phyloP scores from a whole-genome alignment of 2,113 vertebrate species.

The Nyctereutes procyonoides region DNA sequence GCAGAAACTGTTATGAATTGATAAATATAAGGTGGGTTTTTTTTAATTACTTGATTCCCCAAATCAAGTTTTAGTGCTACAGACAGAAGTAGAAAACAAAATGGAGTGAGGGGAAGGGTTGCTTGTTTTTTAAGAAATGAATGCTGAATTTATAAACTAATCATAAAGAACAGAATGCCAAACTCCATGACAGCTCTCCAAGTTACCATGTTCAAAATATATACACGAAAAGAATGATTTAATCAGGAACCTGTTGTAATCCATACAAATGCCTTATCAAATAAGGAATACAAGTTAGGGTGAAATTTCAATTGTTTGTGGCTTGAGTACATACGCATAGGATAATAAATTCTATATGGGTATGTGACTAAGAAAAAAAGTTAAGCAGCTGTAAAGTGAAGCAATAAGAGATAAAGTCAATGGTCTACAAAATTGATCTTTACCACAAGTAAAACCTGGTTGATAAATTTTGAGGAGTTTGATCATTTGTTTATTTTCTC shows the following conservation, averaged over 20 bases:
- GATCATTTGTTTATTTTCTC: background rate
- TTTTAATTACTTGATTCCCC: background rate
- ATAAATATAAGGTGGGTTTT: background rate
- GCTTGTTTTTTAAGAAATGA: background rate
- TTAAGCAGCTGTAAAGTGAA: background rate
- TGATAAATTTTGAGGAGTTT: background rate
- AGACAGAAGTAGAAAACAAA: slow-evolving; percentile 12
- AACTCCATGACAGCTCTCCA: background rate
- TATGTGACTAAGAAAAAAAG: background rate
- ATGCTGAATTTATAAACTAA: slow-evolving; percentile 24
- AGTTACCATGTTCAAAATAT: background rate
- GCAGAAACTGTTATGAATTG: background rate
- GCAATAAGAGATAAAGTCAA: background rate
- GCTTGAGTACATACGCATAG: background rate
- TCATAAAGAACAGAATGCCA: background rate
- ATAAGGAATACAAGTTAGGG: background rate
- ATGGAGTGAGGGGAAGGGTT: too few species aligned
- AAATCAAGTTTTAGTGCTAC: background rate
- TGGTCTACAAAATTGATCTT: slow-evolving; percentile 32
- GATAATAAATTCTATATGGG: background rate
- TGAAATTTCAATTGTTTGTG: background rate
- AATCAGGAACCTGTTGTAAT: background rate
- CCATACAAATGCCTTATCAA: background rate
- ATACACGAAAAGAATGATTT: background rate
- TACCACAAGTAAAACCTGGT: background rate